These are phyloP conservation scores for Penaeus japonicus DNA, from an alignment of 1,140 invertebrate species.

Conservation along the genomic window DNA sequence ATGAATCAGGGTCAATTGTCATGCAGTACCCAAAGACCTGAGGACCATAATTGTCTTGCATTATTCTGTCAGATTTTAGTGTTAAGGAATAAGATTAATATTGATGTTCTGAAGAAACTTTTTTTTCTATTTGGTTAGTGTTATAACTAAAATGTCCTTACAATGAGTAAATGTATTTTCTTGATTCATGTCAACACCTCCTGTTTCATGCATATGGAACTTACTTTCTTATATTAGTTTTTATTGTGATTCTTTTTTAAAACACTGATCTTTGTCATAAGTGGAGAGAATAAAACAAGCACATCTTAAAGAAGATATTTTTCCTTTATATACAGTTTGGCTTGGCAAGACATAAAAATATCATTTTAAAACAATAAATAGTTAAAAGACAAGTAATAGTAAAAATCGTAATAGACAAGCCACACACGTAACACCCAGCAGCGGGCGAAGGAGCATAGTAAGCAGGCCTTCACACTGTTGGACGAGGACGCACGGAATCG, in stretches of 20 bases:
- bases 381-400: slow-evolving; percentile 11
- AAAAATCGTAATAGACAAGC: slow-evolving; percentile 3
- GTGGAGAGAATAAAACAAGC: not conserved
- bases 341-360: slow-evolving; percentile 38
- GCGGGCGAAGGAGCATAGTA: not conserved
- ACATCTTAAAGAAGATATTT: not conserved
- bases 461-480: not conserved
- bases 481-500: not conserved
- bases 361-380: slow-evolving; percentile 38
- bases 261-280: not conserved
- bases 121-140: no score
- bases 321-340: slow-evolving; percentile 39
- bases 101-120: no score
- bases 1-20: no score
- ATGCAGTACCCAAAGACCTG: no score
- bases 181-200: no score
- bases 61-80: no score
- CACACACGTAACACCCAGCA: slow-evolving; percentile 1
- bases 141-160: no score
- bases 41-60: no score
- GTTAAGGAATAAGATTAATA: no score
- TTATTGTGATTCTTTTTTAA: no score
- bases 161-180: no score
- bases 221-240: no score
- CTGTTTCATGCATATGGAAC: not conserved